phyloP scores from a whole-genome alignment of 2,113 vertebrate species.

The Psophia crepitans region DNA sequence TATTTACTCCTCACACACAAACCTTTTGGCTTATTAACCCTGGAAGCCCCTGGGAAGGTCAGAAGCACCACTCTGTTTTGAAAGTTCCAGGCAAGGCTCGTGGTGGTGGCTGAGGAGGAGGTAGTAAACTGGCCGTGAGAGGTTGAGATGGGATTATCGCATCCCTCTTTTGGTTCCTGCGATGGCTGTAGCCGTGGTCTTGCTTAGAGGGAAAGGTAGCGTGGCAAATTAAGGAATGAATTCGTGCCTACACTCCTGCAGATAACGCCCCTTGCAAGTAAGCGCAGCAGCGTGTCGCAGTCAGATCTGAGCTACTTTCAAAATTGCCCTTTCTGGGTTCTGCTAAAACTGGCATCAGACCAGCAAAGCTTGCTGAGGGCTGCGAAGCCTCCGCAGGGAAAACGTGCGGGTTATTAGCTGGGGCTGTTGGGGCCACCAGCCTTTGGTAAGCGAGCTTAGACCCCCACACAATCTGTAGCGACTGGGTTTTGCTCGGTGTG shows the following conservation, averaged over 20 bases:
- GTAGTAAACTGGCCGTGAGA: background rate
- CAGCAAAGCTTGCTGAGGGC: background rate
- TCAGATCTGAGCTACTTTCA: background rate
- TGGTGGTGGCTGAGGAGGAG: background rate
- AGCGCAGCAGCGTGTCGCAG: accelerated
- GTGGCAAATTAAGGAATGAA: background rate
- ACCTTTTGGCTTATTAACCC: background rate
- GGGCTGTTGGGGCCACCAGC: background rate
- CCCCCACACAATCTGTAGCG: background rate
- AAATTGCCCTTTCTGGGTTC: background rate
- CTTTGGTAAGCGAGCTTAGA: background rate
- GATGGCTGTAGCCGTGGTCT: background rate
- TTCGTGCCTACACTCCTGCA: background rate
- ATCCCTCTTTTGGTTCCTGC: background rate
- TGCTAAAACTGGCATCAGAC: background rate
- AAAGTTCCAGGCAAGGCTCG: background rate
- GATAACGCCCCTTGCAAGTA: accelerated
- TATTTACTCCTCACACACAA: background rate
- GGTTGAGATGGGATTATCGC: background rate
- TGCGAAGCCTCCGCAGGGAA: accelerated
- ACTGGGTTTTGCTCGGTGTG: background rate
- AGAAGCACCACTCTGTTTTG: background rate
- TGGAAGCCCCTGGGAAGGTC: background rate
- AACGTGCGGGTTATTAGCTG: background rate
- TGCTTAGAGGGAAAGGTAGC: background rate